Evolutionary conservation across 2,888 invertebrate genomes (phyloP), one percentile per base, ranked within the genome.

Genomic region (Schizotus pectinicornis): DNA sequence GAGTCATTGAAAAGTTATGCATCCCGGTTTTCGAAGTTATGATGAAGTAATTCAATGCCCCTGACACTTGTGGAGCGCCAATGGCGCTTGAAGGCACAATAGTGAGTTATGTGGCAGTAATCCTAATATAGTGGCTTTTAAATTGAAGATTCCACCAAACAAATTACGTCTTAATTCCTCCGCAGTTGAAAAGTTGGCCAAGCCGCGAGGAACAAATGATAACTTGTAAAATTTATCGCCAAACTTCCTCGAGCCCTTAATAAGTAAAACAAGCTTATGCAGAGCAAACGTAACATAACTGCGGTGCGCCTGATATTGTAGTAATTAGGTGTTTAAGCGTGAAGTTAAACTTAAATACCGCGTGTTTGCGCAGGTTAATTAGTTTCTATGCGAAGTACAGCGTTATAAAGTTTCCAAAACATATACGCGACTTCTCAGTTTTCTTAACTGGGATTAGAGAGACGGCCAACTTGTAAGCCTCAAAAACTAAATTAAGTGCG

Each of bases 251-350:
- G 46, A 51, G 51, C 46, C 59, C 47, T 55, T 67, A 68, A 67
- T 66, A 70, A 68, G 65, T 65, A 64, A 67, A 67, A 63, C 64
- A 67, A 62, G 66, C 66, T 65, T 63, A 62, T 59, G 54, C 56
- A 51, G 39, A 48, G 59, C 52, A 56, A 60, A 59, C 43, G 61
- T 61, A 61, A 61, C 62, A 53, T 49, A 58, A 63, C 61, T 61
- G 50, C 57, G 43, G 49, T 55, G 57, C 48, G 56, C 62, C 62
- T 64, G 63, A 67, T 69, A 67, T 67, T 68, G 59, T 62, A 62
- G 62, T 69, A 69, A 71, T 70, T 69, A 64, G 64, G 62, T 64
- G 63, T 67, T 67, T 66, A 64, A 63, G 62, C 60, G 65, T 59
- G 37, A 65, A 67, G 61, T 61, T 64, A 51, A 64, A 67, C 60